Conservation (phyloP, 2,113 vertebrate genomes). For the Thamnaconus septentrionalis region DNA sequence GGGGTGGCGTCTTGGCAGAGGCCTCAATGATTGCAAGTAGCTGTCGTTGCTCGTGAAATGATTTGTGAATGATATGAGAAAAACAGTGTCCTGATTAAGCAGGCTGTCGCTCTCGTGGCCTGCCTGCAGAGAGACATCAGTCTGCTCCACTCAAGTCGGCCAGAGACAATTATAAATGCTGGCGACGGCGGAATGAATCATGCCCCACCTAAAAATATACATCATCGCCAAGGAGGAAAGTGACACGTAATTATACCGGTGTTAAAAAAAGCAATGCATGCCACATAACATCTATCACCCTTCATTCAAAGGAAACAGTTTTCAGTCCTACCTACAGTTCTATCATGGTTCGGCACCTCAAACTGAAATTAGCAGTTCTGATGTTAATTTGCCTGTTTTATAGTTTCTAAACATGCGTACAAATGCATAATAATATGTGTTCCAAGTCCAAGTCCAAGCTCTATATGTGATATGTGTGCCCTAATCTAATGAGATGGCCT, state of each 20-base stretch:
- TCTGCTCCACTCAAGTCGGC: constrained; percentile 39
- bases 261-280: constrained; percentile 55
- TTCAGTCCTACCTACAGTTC: too few relatives aligned
- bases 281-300: neutral
- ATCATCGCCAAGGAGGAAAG: constrained; percentile 54
- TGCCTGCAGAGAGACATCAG: constrained; percentile 31
- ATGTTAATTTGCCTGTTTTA: too few relatives aligned
- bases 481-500: too few relatives aligned
- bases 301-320: too few relatives aligned
- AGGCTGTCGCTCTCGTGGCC: constrained; percentile 3
- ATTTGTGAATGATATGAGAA: constrained; percentile 17
- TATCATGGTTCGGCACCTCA: too few relatives aligned
- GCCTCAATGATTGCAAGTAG: constrained; percentile 26
- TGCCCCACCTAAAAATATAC: constrained; percentile 59
- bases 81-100: constrained; percentile 21
- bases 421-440: too few relatives aligned
- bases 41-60: constrained; percentile 18
- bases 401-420: too few relatives aligned
- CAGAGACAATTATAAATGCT: constrained; percentile 57
- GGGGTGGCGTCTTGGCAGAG: too few relatives aligned
- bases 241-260: constrained; percentile 60
- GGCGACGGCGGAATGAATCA: constrained; percentile 57
- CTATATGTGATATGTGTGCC: too few relatives aligned
- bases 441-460: too few relatives aligned
- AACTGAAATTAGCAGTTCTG: too few relatives aligned